Conservation (phyloP, 2,888 invertebrate genomes). For the Ptychoptera albimana region DNA sequence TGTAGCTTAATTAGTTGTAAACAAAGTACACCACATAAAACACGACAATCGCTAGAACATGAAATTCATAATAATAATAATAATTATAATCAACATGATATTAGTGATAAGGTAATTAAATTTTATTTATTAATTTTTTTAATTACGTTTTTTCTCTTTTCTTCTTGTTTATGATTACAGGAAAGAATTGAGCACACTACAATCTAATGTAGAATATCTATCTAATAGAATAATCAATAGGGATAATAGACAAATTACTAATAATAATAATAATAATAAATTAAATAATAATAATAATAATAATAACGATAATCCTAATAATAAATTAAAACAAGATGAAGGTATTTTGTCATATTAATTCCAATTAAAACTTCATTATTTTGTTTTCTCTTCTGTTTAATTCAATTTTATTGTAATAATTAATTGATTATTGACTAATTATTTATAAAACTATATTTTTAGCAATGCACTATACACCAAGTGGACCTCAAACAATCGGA, state of each 20-base stretch:
- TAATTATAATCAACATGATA: conserved; percentile 3
- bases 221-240: conserved; percentile 28
- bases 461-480: too few relatives aligned
- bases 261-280: conserved; percentile 1
- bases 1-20: conserved; percentile 1
- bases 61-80: too few relatives aligned
- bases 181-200: conserved; percentile 31
- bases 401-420: too few relatives aligned
- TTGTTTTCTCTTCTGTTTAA: too few relatives aligned
- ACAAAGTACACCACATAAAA: background rate
- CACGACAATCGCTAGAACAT: background rate
- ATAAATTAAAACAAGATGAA: conserved; percentile 1
- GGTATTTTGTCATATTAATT: background rate
- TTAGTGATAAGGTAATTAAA: too few relatives aligned
- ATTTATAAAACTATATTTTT: too few relatives aligned
- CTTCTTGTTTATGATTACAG: conserved; percentile 13
- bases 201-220: conserved; percentile 31
- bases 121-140: background rate
- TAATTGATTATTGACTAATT: too few relatives aligned
- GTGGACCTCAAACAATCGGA: too few relatives aligned
- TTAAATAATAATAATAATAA: background rate
- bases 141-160: conserved; percentile 3
- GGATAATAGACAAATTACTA: conserved; percentile 15
- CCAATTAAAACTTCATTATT: too few relatives aligned
- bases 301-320: conserved; percentile 1